Evolutionary conservation across 2,797 vertebrate species (phyloP), one percentile per base, ranked within the genome.

Genomic region (Tachyglossus aculeatus): DNA sequence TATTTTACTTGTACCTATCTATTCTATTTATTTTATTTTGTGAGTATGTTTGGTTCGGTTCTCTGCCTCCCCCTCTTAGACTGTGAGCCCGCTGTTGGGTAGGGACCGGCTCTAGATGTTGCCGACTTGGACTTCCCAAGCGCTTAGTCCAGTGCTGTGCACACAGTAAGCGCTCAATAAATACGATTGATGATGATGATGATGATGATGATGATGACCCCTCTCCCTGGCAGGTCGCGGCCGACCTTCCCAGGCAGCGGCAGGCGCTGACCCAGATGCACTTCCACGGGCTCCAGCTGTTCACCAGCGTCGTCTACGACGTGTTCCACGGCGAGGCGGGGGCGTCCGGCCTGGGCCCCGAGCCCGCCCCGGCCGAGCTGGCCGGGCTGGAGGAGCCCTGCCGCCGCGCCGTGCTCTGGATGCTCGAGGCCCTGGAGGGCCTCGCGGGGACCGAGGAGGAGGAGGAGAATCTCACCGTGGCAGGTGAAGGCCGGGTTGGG

Each of bases 231-330:
- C 55, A 93, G 92, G 39, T 75, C 53, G 51, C 65, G 32, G 31
- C 16, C 0, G 50, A 68, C 0, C 58, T 63, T 0, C 8, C 41
- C 18, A 89, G 86, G 19, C 89, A 84, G 54, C 58, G 78, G 22
- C 70, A 83, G 7, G 7, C 53, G 39, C 83, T 97, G 53, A 94
- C 94, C 67, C 93, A 95, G 74, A 64, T 88, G 3, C 78, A 94
- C 19, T 96, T 94, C 84, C 86, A 89, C 72, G 94, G 84, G 76
- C 82, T 96, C 73, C 95, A 95, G 71, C 89, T 95, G 66, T 93
- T 94, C 44, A 91, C 94, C 9, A 85, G 72, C 2, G 79, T 90
- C 71, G 84, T 93, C 6, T 93, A 94, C 3, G 91, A 96, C 12
- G 91, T 94, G 88, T 89, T 96, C 71, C 88, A 90, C 11, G 1